Evolutionary conservation across 2,888 invertebrate species (phyloP), one percentile per base, ranked within the genome.

Genomic region (Diadegma fenestrale): DNA sequence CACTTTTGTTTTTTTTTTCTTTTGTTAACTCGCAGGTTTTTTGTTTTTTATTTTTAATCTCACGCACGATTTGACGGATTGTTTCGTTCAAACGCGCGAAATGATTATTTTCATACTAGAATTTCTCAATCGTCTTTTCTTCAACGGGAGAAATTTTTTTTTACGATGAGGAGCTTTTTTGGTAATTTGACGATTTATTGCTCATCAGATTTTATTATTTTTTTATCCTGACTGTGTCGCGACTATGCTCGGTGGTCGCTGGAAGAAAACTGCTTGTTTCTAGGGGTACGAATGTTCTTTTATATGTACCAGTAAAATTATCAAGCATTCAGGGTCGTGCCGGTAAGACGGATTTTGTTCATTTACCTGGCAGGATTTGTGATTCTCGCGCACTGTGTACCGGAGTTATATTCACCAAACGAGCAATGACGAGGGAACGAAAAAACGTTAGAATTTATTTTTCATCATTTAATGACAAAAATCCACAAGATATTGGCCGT

Each of bases 221-320:
- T 37, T 30, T 22, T n/a, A 63, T 19, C 43, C 12, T 30, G 37
- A n/a, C 17, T 26, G 22, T 19, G 14, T 26, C 30, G 72, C 71
- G 48, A 80, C 17, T 43, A 51, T 68, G 10, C 61, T 69, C 77
- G 26, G 30, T 51, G 72, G 51, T 41, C 26, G 76, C 45, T 61
- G 61, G 19, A 43, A 61, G 76, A 30, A 83, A 82, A 86, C 85
- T 86, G 80, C 51, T 61, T 37, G 14, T 77, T 64, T 43, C 12
- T 26, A 80, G 37, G 68, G 51, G 41, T 37, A 26, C 22, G 69
- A 26, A 58, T 51, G 45, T 66, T 37, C 72, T 68, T 71, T 80
- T 77, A 68, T 82, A 72, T 82, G 54, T 72, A 73, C 80, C 58
- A 63, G 68, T 30, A 80, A 83, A 86, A 86, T 86, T 86, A 86